Evolutionary conservation across 2,888 invertebrate species (phyloP).

Genomic region (Chrysolina oricalcia): DNA sequence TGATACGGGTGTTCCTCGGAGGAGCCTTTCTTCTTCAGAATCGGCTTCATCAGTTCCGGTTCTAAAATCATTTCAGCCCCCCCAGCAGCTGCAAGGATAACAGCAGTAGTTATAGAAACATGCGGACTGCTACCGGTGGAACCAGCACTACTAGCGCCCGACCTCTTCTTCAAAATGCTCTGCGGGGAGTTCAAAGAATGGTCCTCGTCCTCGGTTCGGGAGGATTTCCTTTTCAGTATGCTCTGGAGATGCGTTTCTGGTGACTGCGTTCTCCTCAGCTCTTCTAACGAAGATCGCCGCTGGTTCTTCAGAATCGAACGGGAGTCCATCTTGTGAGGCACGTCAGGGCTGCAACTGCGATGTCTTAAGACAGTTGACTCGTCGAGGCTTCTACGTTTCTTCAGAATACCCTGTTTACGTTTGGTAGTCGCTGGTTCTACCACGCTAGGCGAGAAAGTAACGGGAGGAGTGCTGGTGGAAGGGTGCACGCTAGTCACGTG

Average conservation of each 20-base stretch:
- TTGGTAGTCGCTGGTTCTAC: slow-evolving; percentile 78
- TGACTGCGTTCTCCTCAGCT: slow-evolving; percentile 78
- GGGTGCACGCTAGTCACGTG: slow-evolving; percentile 63
- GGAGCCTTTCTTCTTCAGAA: slow-evolving; percentile 88
- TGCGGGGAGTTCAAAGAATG: slow-evolving; percentile 80
- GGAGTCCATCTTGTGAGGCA: slow-evolving; percentile 76
- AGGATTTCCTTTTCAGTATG: slow-evolving; percentile 82
- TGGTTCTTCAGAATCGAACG: slow-evolving; percentile 81
- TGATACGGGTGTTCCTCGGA: slow-evolving; percentile 78
- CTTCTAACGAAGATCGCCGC: slow-evolving; percentile 82
- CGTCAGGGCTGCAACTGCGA: slow-evolving; percentile 82
- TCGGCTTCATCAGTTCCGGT: slow-evolving; percentile 77
- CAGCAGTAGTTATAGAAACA: slow-evolving; percentile 81
- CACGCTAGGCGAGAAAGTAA: slow-evolving; percentile 87
- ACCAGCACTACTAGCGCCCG: slow-evolving; percentile 76
- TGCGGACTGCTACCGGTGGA: slow-evolving; percentile 79
- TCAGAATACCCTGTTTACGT: slow-evolving; percentile 85
- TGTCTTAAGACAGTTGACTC: slow-evolving; percentile 82
- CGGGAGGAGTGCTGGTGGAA: slow-evolving; percentile 77
- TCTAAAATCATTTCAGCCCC: slow-evolving; percentile 69
- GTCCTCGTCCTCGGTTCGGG: slow-evolving; percentile 78
- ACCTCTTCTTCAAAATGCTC: slow-evolving; percentile 86
- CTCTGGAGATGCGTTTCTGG: slow-evolving; percentile 79
- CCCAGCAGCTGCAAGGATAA: slow-evolving; percentile 78
- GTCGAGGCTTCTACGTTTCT: slow-evolving; percentile 88